phyloP scores from a whole-genome alignment of 64 coral and sea anemone species.

The Montipora sp. region DNA sequence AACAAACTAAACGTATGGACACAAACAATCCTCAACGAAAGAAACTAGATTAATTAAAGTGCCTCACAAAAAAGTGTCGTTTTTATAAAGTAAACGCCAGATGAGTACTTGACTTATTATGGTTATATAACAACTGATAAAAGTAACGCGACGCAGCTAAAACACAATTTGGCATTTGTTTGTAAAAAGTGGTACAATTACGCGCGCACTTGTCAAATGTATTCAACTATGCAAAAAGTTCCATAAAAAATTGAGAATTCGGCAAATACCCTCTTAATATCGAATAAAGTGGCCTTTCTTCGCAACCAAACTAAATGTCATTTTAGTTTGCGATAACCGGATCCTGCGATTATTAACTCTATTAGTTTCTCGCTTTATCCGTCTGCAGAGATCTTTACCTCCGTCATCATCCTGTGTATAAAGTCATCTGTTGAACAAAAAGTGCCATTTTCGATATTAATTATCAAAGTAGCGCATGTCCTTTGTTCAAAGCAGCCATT shows the following conservation, averaged over 20 bases:
- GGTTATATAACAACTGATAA: neutral
- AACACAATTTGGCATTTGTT: neutral
- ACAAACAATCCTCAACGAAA: neutral
- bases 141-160: neutral
- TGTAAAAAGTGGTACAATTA: constrained; percentile 9
- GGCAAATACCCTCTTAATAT: neutral
- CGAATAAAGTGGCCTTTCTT: neutral
- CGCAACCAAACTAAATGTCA: constrained; percentile 5
- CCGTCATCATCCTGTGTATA: constrained; percentile 29
- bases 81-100: neutral
- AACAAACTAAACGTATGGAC: no score
- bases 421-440: constrained; percentile 28
- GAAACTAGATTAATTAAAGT: neutral
- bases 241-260: neutral
- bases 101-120: neutral
- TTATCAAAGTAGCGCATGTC: neutral
- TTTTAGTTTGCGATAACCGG: constrained; percentile 29
- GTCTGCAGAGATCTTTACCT: neutral
- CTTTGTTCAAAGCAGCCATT: constrained; percentile 45
- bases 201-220: neutral
- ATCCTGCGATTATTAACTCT: constrained; percentile 31
- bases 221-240: constrained; percentile 3
- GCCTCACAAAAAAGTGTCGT: neutral
- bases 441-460: constrained; percentile 48
- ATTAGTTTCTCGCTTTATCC: constrained; percentile 33